These are phyloP conservation scores for Willowsia nigromaculata DNA, from an alignment of 2,888 invertebrate species.

Conservation along the genomic window DNA sequence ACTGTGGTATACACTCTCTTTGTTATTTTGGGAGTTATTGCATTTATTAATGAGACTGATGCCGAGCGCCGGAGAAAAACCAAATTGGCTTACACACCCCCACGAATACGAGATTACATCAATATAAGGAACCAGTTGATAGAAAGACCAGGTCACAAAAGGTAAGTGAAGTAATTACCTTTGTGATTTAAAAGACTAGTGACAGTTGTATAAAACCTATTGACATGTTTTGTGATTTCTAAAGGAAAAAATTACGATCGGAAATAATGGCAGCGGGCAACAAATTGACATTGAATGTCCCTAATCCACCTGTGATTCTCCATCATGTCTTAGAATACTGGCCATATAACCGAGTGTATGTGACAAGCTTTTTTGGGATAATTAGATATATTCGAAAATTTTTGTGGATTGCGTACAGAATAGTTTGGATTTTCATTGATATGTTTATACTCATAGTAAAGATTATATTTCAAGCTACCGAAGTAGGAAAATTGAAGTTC, in stretches of 20 bases:
- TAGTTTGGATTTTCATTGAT: slow-evolving; percentile 64
- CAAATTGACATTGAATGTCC: slow-evolving; percentile 51
- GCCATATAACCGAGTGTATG: slow-evolving; percentile 67
- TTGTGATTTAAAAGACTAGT: background rate
- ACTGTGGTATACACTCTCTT: background rate
- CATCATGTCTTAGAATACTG: slow-evolving; percentile 62
- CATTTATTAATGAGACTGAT: slow-evolving; percentile 50
- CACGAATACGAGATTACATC: slow-evolving; percentile 42
- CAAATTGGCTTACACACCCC: background rate
- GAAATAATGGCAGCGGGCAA: slow-evolving; percentile 56
- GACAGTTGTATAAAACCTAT: background rate
- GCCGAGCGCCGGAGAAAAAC: slow-evolving; percentile 42
- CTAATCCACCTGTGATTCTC: slow-evolving; percentile 51
- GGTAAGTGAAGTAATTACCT: slow-evolving; percentile 15
- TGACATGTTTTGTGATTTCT: background rate
- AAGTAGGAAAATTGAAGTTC: slow-evolving; percentile 59
- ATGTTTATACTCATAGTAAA: slow-evolving; percentile 47
- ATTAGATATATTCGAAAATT: slow-evolving; percentile 40
- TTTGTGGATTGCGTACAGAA: slow-evolving; percentile 34
- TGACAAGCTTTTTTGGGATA: slow-evolving; percentile 38
- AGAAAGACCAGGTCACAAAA: slow-evolving; percentile 49
- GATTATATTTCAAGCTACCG: slow-evolving; percentile 58
- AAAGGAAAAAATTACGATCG: slow-evolving; percentile 53
- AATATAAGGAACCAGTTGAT: slow-evolving; percentile 15
- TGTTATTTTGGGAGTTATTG: slow-evolving; percentile 39